Base-by-base conservation (phyloP, 2,113 vertebrate species). In the Dicerorhinus sumatrensis region DNA sequence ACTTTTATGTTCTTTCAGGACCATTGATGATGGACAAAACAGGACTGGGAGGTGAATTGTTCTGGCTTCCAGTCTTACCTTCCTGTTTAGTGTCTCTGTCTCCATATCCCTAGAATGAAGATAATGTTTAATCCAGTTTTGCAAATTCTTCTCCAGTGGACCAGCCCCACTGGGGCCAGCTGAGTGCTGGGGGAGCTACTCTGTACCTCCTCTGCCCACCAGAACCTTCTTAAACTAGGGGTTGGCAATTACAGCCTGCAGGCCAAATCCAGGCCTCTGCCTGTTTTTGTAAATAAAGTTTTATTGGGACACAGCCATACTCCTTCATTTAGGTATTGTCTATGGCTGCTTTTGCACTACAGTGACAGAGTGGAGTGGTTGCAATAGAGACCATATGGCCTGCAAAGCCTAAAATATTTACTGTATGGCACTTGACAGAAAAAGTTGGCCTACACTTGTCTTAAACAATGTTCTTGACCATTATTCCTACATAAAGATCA, bases 251-350 rank as follows among this genome's bases (percentile, higher is more conserved):
- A 75, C 14, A 39, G 31, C 62, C 62, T 93, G 13, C 29, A 93
- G 84, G 33, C 42, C 46, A 73, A 77, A 70, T 94, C 70, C n/a
- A 60, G n/a, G 72, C 54, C 33, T 85, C 60, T 94, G 46, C 84
- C 95, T 89, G 56, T 63, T 96, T 96, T 91, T 86, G 48, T 87
- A 96, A 95, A 94, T 96, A 93, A 96, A 96, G 77, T 92, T 92
- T 96, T 97, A 91, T 80, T 90, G 94, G 31, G 80, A 90, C 60
- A 63, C 4, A 94, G 80, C 23, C 91, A 81, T 42, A 33, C n/a
- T 63, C 16, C 84, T 94, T 91, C 58, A 33, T 76, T 88, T 69
- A 63, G 42, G 62, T 92, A 51, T 93, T 63, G 25, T 70, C 77
- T 82, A 0, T 90, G 85, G 33, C 91, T 97, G 80, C 48, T 88